Evolutionary conservation across 2,888 invertebrate genomes (phyloP), one percentile per base, ranked within the genome.

Genomic region (Catotricha subobsoleta): DNA sequence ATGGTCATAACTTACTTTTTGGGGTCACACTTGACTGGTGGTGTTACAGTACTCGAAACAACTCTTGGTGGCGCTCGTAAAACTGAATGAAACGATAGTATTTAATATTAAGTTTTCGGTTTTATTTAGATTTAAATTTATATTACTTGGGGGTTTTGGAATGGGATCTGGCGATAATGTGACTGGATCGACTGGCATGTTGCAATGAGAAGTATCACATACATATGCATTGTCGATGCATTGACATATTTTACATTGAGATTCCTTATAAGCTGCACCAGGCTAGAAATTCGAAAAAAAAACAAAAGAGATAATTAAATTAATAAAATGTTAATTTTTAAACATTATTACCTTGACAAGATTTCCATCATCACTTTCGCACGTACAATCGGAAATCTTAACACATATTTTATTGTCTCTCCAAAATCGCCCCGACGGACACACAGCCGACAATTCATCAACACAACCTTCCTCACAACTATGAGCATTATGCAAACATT

Each of bases 361-460:
- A 36, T 67, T 62, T 18, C 80, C 80, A 13, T 72, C 58, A 12
- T 67, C 66, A 30, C 76, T 71, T 43, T 68, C 65, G 54, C 90
- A 91, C 10, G 80, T 74, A 52, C 90, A 91, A 52, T 84, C 78
- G 29, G 71, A 69, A 12, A 67, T 55, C 0, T 71, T 64, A 2
- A 87, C 82, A 52, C 90, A 91, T 0, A 74, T 77, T 20, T 64
- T 56, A 47, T 69, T 67, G 54, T 87, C 82, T 2, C 80, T 69
- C 79, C 83, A 83, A 39, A 69, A 66, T 47, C 67, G 67, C 2
- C 72, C 70, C 2, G 56, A 50, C 0, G 67, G 68, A 50, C 86
- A 86, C 4, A 38, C 57, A 34, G 48, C 55, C 44, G 33, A 56
- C 50, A 49, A 65, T 50, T 47, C 66, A 59, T 54, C 52, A 1